phyloP scores from a whole-genome alignment of 2,888 invertebrate genomes.

The Macrophya annulata region DNA sequence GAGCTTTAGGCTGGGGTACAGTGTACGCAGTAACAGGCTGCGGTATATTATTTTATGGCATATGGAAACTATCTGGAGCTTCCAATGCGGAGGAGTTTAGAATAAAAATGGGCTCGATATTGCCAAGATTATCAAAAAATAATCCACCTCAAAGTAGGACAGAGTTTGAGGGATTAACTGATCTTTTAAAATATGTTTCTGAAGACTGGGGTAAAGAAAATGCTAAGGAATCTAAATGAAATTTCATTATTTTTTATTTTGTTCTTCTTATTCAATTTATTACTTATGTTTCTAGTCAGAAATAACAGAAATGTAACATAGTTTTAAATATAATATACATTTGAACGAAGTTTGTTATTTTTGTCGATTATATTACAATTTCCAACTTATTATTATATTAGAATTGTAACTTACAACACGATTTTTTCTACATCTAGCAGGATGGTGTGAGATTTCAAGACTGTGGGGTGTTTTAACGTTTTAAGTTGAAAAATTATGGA shows the following conservation, averaged over 20 bases:
- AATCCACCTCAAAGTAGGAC: conserved; percentile 91
- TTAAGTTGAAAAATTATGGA: neutral
- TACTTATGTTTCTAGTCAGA: conserved; percentile 2
- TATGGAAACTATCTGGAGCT: conserved; percentile 95
- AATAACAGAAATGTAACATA: conserved; percentile 10
- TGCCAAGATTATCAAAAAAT: conserved; percentile 90
- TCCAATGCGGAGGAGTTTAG: conserved; percentile 92
- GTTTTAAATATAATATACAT: conserved; percentile 7
- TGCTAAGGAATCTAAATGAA: conserved; percentile 44
- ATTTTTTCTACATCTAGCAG: neutral
- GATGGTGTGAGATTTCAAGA: neutral
- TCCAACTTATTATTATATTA: neutral
- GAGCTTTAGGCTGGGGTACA: conserved; percentile 94
- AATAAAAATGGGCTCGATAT: conserved; percentile 87
- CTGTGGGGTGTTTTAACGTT: neutral
- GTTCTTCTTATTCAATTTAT: neutral
- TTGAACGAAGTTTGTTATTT: neutral
- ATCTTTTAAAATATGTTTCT: conserved; percentile 87
- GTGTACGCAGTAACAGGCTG: conserved; percentile 94
- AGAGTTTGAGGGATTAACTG: conserved; percentile 92
- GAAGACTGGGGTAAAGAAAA: conserved; percentile 73
- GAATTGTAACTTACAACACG: neutral
- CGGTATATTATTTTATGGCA: conserved; percentile 88
- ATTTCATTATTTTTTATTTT: neutral
- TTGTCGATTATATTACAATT: neutral